These are phyloP conservation scores for Boloria selene DNA, from an alignment of 2,888 invertebrate genomes.

Conservation along the genomic window DNA sequence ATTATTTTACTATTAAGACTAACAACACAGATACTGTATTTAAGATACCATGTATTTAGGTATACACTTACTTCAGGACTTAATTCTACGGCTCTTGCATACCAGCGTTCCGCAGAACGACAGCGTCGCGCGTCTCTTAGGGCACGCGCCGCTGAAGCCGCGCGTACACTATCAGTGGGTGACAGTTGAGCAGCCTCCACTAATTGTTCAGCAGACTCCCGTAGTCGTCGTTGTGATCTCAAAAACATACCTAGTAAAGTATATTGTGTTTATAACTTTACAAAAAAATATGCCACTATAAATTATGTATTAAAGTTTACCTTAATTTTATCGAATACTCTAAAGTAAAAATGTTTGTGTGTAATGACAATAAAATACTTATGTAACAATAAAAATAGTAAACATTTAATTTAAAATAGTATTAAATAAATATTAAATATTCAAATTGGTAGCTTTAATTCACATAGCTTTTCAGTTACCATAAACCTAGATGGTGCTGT, in stretches of 20 bases:
- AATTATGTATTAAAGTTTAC: too few relatives aligned
- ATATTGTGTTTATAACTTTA: neutral
- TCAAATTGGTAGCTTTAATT: too few relatives aligned
- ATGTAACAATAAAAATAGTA: too few relatives aligned
- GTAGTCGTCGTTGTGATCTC: conserved; percentile 88
- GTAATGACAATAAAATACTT: too few relatives aligned
- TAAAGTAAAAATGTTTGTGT: neutral
- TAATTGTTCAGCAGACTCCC: conserved; percentile 92
- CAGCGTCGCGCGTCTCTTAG: conserved; percentile 91
- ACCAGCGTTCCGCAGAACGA: conserved; percentile 93
- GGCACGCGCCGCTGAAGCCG: conserved; percentile 94
- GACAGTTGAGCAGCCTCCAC: conserved; percentile 89
- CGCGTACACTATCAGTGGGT: conserved; percentile 90
- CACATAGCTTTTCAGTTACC: too few relatives aligned
- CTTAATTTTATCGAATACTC: neutral
- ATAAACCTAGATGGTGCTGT: too few relatives aligned
- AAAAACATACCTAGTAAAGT: conserved; percentile 91
- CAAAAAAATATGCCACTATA: too few relatives aligned
- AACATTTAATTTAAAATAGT: too few relatives aligned
- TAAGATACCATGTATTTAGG: conserved; percentile 3
- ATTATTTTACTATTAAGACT: too few relatives aligned
- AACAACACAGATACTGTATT: neutral
- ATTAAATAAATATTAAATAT: too few relatives aligned
- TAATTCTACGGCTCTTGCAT: conserved; percentile 88
- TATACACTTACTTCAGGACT: conserved; percentile 80